Percentiles rank a stretch among this genome's conserved stretches.
phyloP scores from a whole-genome alignment of 2,888 invertebrate species.

The Leptopilina drosophilae region DNA sequence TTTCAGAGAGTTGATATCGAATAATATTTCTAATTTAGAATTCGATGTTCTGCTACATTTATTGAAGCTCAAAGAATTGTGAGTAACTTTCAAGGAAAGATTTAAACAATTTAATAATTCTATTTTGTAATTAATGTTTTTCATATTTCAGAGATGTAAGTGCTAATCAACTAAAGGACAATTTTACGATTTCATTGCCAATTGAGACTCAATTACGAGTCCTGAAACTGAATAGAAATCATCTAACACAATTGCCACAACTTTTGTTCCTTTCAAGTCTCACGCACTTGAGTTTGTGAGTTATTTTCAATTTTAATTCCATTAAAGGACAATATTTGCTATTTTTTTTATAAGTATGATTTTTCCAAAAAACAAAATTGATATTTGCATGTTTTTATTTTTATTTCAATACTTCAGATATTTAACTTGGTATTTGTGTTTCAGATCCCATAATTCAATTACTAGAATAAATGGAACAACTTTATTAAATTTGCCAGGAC shows the following conservation, averaged over 20 bases:
- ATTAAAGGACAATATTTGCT: too few species aligned
- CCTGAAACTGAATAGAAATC: slow-evolving; percentile 78
- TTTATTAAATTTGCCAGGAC: slow-evolving; percentile 78
- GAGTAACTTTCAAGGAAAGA: slow-evolving; percentile 56
- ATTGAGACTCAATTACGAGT: slow-evolving; percentile 79
- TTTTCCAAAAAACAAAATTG: too few species aligned
- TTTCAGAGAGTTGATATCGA: slow-evolving; percentile 78
- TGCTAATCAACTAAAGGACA: slow-evolving; percentile 79
- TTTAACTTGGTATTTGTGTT: too few species aligned
- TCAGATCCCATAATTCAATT: slow-evolving; percentile 79
- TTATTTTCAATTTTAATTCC: slow-evolving; percentile 49
- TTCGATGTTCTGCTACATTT: slow-evolving; percentile 68
- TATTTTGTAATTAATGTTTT: slow-evolving; percentile 14
- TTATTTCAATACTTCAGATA: slow-evolving; percentile 27
- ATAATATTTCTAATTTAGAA: slow-evolving; percentile 76
- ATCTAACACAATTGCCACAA: slow-evolving; percentile 74
- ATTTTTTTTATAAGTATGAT: too few species aligned
- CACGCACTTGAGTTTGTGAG: slow-evolving; percentile 78
- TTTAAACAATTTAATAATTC: slow-evolving; percentile 1
- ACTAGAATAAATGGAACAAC: slow-evolving; percentile 75
- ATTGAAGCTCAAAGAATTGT: slow-evolving; percentile 71
- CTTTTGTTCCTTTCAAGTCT: slow-evolving; percentile 71
- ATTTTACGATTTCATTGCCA: slow-evolving; percentile 78
- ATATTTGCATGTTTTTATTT: background rate
- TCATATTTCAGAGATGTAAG: slow-evolving; percentile 79